phyloP scores from a whole-genome alignment of 1,140 invertebrate species.

The Drosophila nigrodunni region DNA sequence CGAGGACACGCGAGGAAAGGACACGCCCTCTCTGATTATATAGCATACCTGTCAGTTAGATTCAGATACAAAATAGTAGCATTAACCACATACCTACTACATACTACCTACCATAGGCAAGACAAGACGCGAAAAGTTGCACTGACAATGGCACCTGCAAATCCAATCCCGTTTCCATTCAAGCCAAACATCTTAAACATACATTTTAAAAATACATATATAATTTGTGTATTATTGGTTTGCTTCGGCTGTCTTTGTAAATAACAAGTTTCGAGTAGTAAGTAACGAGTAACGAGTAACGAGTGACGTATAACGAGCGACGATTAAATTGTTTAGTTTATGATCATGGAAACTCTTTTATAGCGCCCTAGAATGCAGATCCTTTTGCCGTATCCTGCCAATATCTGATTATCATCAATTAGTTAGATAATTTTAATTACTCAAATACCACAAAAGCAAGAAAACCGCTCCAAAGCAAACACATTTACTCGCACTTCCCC shows the following conservation, averaged over 20 bases:
- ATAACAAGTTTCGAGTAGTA: slow-evolving; percentile 32
- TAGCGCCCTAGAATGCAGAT: background rate
- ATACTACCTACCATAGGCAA: slow-evolving; percentile 7
- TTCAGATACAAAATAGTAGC: slow-evolving; percentile 11
- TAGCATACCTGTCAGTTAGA: slow-evolving; percentile 21
- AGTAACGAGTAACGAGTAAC: slow-evolving; percentile 16
- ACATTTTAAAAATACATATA: background rate
- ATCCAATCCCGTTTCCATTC: slow-evolving; percentile 12
- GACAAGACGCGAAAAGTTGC: slow-evolving; percentile 24
- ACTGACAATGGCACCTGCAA: slow-evolving; percentile 27
- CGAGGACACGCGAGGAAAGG: background rate
- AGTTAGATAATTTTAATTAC: slow-evolving; percentile 71
- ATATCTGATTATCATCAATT: slow-evolving; percentile 29
- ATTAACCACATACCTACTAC: slow-evolving; percentile 11
- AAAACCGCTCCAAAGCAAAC: slow-evolving; percentile 20
- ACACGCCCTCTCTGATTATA: slow-evolving; percentile 7
- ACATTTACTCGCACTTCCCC: background rate
- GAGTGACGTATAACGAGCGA: background rate
- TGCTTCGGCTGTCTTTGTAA: slow-evolving; percentile 36
- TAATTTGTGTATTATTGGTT: slow-evolving; percentile 10
- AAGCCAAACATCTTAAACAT: slow-evolving; percentile 7
- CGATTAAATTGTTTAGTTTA: slow-evolving; percentile 7
- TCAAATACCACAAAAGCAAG: slow-evolving; percentile 20
- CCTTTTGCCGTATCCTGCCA: slow-evolving; percentile 8
- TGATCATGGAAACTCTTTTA: slow-evolving; percentile 2